Base-by-base conservation (phyloP, 2,113 vertebrate genomes). In the Gorsachius goisagi region DNA sequence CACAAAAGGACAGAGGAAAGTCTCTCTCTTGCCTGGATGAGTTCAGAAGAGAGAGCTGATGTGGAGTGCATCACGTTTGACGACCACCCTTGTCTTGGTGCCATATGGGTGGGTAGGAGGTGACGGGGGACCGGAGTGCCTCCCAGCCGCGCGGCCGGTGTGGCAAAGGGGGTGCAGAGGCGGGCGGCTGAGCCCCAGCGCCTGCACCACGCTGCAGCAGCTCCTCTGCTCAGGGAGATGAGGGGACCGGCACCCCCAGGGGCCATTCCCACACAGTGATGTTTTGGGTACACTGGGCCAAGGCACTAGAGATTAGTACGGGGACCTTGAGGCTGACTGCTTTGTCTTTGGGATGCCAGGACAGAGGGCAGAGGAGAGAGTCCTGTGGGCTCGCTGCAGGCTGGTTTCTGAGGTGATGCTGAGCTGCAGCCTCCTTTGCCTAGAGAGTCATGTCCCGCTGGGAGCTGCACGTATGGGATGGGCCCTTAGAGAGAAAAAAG, bases 101-200 rank as follows among this genome's bases (percentile, higher is more conserved):
- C 50, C 49, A n/a, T 73, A 24, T 27, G 67, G 35, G 35, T 44
- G 62, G 33, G 27, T 56, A 52, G 84, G 84, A 69, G 53, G 52
- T 6, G 75, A n/a, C 1, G 20, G 35, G 44, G 4, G 8, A 6
- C 53, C 83, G 49, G 27, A 63, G 44, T 33, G 53, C 39, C 68
- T 56, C 33, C 59, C 53, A 74, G 64, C 22, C 0, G 0, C 12
- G 3, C 0, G 24, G 52, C 39, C 19, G 7, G 44, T 0, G 10
- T 37, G 77, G 44, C 41, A 63, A 52, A 45, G 44, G 28, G 52
- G n/a, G 66, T 55, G 33, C 67, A 27, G 39, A 18, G 44, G 37
- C 1, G 9, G 15, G 6, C 4, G 11, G n/a, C 33, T 0, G 0
- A 59, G 24, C 11, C n/a, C n/a, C 6, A 3, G 17, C 5, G 27